Evolutionary conservation across 2,797 vertebrate genomes (phyloP), one percentile per base, ranked within the genome.

Genomic region (Vultur gryphus): DNA sequence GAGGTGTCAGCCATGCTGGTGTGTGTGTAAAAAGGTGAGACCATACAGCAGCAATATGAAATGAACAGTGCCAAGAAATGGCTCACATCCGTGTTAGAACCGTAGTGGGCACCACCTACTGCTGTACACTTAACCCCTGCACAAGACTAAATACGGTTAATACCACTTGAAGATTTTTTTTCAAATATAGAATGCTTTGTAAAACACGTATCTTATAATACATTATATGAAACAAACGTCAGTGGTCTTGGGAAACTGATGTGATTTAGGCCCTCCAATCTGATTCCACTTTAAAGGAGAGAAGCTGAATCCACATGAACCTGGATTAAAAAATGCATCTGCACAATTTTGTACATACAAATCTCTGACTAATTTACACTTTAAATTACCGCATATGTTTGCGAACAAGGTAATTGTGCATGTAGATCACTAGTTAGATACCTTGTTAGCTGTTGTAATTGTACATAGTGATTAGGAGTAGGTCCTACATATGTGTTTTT

Each of bases 401-500:
- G 51, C 20, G 73, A 66, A 81, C 3, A 0, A 78, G 6, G 26
- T 26, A 70, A 70, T 17, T 84, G 13, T 46, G 11, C 16, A 7
- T n/a, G 13, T 39, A 49, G 9, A 31, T 72, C 5, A 4, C 16
- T 18, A n/a, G 19, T 59, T 33, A 83, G 20, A 19, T 48, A 59
- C 1, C 2, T 62, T 73, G 9, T 29, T 72, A 80, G 9, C 5
- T 81, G 26, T 26, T 90, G 24, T 25, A 79, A 59, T 23, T 85
- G 16, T 55, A 29, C 8, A 5, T n/a, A 44, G 23, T 35, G 13
- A 39, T 48, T 48, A 61, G 6, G 7, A 67, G 4, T 44, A n/a
- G 3, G 11, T 52, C 18, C 13, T 85, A 48, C 1, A 1, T 44
- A 16, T 1, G 0, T 67, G 13, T 2, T 76, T 83, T 71, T 10